Conservation (phyloP, 2,113 vertebrate species). For the Gallinago paraguaiae region DNA sequence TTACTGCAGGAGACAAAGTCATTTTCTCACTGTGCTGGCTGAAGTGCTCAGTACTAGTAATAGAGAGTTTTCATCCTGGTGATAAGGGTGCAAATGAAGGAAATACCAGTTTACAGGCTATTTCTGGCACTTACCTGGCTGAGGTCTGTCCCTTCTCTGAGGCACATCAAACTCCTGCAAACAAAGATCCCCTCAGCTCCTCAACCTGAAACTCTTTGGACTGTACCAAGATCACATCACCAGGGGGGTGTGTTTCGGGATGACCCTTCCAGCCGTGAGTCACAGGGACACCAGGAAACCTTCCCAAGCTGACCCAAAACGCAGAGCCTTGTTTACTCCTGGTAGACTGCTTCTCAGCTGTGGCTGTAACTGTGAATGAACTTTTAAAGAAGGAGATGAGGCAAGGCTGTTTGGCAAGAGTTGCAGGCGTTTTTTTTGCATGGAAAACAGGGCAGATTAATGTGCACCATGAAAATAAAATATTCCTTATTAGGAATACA, state of each 20-base stretch:
- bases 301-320: background rate
- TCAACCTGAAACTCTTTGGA: constrained; percentile 69
- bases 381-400: constrained; percentile 33
- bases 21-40: background rate
- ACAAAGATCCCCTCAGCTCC: constrained; percentile 31
- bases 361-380: background rate
- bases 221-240: constrained; percentile 66
- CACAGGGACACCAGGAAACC: constrained; percentile 52
- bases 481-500: constrained; percentile 31
- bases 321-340: constrained; percentile 6
- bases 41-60: fast-evolving
- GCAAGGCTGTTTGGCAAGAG: constrained; percentile 6
- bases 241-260: constrained; percentile 39
- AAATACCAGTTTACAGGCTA: background rate
- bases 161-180: constrained; percentile 48
- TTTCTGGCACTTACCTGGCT: constrained; percentile 65
- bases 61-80: background rate
- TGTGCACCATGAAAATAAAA: background rate
- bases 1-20: background rate
- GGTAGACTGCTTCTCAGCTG: background rate
- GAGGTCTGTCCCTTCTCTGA: background rate
- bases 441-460: background rate
- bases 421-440: background rate
- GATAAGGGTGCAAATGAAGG: background rate
- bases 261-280: constrained; percentile 38